Evolutionary conservation across 1,140 invertebrate species (phyloP), one percentile per base, ranked within the genome.

Genomic region (Bicyclus anynana): DNA sequence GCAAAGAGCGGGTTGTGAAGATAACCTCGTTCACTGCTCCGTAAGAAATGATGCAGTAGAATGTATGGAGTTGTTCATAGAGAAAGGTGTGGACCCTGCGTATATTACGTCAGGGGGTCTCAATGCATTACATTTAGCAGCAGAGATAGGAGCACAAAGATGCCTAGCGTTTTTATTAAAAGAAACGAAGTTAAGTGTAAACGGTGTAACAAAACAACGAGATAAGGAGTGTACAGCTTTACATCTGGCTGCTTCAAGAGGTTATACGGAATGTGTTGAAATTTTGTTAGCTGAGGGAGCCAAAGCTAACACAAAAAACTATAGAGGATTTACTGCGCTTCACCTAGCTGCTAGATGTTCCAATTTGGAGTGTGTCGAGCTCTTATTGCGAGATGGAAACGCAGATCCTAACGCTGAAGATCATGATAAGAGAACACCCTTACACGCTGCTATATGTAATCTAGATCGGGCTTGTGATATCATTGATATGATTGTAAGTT

Each of bases 211-310:
- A 16, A 88, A 84, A 62, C 80, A 85, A 72, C 84, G 66, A 71
- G 78, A 88, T 69, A 94, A 91, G 87, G 91, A 65, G 67, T 90
- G 90, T 6, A 93, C 93, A 5, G 90, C 93, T 0, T 79, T 94
- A 33, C 93, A 94, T 69, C 84, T 94, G 60, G 91, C 93, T 13
- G 92, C 93, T 5, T 91, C 93, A 18, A 91, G 93, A 72, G 92
- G 92, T 13, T 91, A 90, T 4, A 74, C 90, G 6, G 89, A 91
- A 48, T 91, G 93, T 14, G 90, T 91, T 2, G 84, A 90, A 29
- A 67, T 93, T 17, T 71, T 94, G 23, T 72, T 94, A 38, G 85
- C 92, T 12, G 89, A 89, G 42, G 92, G 91, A 1, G 92, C 91
- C 2, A 91, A 92, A 62, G 84, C 89, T 14, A 89, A 89, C 23